Evolutionary conservation across 2,888 invertebrate species (phyloP).

Genomic region (Pantelozetes paolii): DNA sequence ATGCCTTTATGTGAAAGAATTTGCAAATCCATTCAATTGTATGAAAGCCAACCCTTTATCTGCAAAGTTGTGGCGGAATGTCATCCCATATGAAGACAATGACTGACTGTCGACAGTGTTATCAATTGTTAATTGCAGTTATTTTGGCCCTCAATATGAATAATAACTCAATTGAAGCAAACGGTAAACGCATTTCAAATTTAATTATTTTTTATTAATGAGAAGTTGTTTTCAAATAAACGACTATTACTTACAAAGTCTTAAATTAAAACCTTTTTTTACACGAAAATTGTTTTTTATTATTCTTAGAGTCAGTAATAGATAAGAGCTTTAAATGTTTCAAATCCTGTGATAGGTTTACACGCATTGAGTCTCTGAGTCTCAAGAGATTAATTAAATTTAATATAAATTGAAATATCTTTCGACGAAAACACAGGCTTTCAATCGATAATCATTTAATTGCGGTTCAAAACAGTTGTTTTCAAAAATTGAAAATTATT

Average conservation of each 20-base stretch:
- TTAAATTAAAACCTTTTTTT: neutral
- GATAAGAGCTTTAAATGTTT: neutral
- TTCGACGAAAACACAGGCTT: neutral
- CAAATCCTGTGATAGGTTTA: neutral
- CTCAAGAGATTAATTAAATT: slow-evolving; percentile 7
- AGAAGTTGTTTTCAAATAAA: neutral
- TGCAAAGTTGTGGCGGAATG: neutral
- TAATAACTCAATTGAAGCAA: neutral
- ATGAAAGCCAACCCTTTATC: neutral
- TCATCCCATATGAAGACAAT: slow-evolving; percentile 12
- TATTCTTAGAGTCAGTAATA: neutral
- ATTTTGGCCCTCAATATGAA: neutral
- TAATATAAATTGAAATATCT: neutral
- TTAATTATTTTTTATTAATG: neutral
- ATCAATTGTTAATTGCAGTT: neutral
- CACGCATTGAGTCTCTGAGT: too few species aligned
- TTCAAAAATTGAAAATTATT: slow-evolving; percentile 12
- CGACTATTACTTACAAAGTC: too few species aligned
- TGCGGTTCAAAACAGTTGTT: slow-evolving; percentile 1
- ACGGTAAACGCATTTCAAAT: slow-evolving; percentile 8
- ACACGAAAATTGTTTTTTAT: neutral
- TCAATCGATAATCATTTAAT: slow-evolving; percentile 8
- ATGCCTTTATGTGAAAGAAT: neutral
- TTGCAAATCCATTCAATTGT: neutral
- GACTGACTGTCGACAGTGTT: neutral